Percentiles rank a stretch among this genome's conserved stretches.
These are phyloP conservation scores for Nysson spinosus DNA, from an alignment of 2,888 invertebrate genomes.

Conservation along the genomic window DNA sequence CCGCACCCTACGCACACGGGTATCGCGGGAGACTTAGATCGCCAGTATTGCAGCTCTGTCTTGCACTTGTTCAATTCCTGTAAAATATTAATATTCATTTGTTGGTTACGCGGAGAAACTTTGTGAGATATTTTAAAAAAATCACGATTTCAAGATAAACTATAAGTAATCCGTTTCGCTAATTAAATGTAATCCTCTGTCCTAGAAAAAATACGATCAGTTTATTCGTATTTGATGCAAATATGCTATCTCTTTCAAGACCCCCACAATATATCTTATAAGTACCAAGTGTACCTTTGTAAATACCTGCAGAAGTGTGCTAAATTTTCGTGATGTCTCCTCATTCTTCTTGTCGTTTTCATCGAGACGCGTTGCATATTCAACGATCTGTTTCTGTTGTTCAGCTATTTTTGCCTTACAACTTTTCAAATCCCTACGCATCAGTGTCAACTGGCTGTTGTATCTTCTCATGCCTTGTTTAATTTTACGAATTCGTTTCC, in stretches of 20 bases:
- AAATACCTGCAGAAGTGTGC: constrained; percentile 87
- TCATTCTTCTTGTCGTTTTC: constrained; percentile 95
- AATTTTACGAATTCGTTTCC: constrained; percentile 91
- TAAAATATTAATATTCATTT: constrained; percentile 32
- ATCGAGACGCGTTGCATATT: constrained; percentile 90
- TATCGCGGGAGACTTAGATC: constrained; percentile 90
- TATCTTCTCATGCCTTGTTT: constrained; percentile 94
- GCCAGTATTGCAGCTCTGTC: constrained; percentile 94
- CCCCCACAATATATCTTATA: too few species aligned
- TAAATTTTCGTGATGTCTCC: constrained; percentile 92
- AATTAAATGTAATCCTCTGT: too few species aligned
- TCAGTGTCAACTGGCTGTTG: constrained; percentile 88
- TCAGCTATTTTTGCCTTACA: constrained; percentile 91
- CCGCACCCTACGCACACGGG: constrained; percentile 88
- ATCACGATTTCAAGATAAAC: not conserved
- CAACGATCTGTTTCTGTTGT: constrained; percentile 90
- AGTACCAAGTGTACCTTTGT: constrained; percentile 68
- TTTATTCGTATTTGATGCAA: too few species aligned
- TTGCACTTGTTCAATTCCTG: constrained; percentile 95
- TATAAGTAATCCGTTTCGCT: not conserved
- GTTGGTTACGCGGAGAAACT: not conserved
- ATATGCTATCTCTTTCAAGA: too few species aligned
- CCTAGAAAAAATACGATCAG: too few species aligned
- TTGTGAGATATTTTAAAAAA: not conserved
- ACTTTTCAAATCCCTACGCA: constrained; percentile 87